These are phyloP conservation scores for Microtus ochrogaster DNA, from an alignment of 2,113 vertebrate genomes.

Conservation along the genomic window DNA sequence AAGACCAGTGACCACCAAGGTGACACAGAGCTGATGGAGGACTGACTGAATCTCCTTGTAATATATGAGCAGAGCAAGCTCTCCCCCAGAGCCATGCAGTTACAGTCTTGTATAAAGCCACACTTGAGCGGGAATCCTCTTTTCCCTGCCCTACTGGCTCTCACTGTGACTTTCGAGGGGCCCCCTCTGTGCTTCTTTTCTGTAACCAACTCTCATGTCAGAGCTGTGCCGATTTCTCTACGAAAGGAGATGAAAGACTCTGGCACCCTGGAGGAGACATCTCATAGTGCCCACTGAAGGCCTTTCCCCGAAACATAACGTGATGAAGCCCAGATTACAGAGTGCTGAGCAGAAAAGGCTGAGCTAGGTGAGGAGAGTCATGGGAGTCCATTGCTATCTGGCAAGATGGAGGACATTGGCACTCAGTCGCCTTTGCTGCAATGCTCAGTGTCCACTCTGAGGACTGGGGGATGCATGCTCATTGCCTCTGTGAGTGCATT, in stretches of 20 bases:
- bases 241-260: not conserved
- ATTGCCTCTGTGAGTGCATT: not conserved
- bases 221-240: not conserved
- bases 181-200: not conserved
- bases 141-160: not conserved
- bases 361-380: not conserved
- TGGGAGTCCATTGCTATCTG: not conserved
- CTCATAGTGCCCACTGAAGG: not conserved
- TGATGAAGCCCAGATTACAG: not conserved
- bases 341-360: not conserved
- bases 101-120: not conserved
- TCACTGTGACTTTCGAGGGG: fast-evolving
- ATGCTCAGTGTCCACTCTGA: not conserved
- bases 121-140: too few species aligned
- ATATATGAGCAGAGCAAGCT: not conserved
- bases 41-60: not conserved
- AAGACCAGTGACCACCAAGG: not conserved
- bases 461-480: not conserved
- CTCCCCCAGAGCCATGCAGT: not conserved
- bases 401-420: not conserved
- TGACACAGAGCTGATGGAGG: not conserved
- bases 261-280: not conserved
- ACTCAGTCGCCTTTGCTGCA: not conserved
- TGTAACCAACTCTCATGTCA: not conserved
- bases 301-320: not conserved